phyloP scores from a whole-genome alignment of 2,888 invertebrate genomes.

The Notocelia uddmanniana region DNA sequence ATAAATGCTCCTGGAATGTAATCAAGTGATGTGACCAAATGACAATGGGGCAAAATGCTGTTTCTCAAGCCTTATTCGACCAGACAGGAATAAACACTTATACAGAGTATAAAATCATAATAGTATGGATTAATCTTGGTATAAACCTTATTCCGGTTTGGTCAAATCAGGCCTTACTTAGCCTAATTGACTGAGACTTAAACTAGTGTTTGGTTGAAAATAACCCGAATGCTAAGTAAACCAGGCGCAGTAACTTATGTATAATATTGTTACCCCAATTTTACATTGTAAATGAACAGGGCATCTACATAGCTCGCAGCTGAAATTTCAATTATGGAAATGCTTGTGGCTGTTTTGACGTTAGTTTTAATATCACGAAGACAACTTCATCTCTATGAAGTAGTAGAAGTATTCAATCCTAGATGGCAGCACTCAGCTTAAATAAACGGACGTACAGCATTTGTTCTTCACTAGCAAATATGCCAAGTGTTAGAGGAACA shows the following conservation, averaged over 20 bases:
- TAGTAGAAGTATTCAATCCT: not conserved
- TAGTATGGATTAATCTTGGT: no score
- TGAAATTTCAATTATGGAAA: no score
- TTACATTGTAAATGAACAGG: not conserved
- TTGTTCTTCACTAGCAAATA: no score
- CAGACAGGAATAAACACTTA: no score
- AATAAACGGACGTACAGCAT: no score
- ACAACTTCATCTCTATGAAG: not conserved
- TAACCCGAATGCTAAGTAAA: constrained; percentile 31
- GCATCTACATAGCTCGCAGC: not conserved
- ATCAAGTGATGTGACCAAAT: constrained; percentile 31
- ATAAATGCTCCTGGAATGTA: constrained; percentile 43
- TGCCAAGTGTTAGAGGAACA: no score
- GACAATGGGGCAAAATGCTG: constrained; percentile 34
- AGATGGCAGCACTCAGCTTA: not conserved
- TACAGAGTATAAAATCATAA: no score
- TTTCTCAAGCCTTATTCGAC: not conserved
- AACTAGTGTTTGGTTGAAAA: constrained; percentile 43
- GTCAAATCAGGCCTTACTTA: constrained; percentile 1
- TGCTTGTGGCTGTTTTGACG: no score
- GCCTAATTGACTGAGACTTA: constrained; percentile 44
- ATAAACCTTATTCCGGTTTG: no score
- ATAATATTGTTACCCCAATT: not conserved
- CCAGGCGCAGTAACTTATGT: not conserved
- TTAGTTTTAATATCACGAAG: no score